Conservation (phyloP, 2,888 invertebrate species). For the Caenorhabditis becei region DNA sequence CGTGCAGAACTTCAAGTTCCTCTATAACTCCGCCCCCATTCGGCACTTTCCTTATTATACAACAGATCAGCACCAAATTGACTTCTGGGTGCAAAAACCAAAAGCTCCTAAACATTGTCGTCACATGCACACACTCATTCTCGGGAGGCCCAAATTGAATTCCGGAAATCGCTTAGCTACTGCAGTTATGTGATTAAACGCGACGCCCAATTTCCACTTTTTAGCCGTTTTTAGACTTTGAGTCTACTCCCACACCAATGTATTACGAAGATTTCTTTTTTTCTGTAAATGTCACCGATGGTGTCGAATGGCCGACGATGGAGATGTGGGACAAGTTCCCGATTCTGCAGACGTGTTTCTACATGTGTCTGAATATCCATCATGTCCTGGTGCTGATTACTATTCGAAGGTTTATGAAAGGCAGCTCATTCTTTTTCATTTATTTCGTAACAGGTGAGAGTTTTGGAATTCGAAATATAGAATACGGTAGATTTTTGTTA, state of each 20-base stretch:
- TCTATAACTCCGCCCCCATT: no score
- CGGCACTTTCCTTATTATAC: no score
- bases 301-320: slow-evolving; percentile 26
- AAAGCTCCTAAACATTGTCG: background rate
- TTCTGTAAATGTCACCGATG: slow-evolving; percentile 40
- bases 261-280: slow-evolving; percentile 52
- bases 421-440: slow-evolving; percentile 52
- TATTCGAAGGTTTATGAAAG: slow-evolving; percentile 42
- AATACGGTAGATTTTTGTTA: background rate
- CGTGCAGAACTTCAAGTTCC: no score
- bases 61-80: background rate
- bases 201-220: slow-evolving; percentile 1
- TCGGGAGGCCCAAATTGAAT: slow-evolving; percentile 34
- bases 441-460: slow-evolving; percentile 45
- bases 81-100: slow-evolving; percentile 46
- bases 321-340: slow-evolving; percentile 51
- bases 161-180: background rate
- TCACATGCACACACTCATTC: slow-evolving; percentile 1
- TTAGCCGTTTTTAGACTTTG: background rate
- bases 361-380: slow-evolving; percentile 53
- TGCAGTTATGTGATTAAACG: background rate
- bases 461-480: background rate
- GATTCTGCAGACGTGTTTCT: slow-evolving; percentile 28
- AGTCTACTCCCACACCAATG: slow-evolving; percentile 1
- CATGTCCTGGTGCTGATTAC: slow-evolving; percentile 44